phyloP scores from a whole-genome alignment of 1,140 invertebrate species.

The Drosophila jambulina region DNA sequence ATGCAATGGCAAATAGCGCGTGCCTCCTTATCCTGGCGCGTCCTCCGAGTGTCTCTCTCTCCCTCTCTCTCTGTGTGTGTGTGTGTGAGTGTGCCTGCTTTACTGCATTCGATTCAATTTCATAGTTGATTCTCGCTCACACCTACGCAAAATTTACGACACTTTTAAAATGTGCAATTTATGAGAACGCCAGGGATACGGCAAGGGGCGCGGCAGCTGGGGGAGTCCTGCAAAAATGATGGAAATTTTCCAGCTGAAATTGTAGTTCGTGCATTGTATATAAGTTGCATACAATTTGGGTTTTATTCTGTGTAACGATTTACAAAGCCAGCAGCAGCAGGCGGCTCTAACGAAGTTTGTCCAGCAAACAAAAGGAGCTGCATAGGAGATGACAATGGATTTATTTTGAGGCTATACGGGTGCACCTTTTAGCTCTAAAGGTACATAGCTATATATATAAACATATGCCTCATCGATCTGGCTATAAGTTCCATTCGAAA shows the following conservation, averaged over 20 bases:
- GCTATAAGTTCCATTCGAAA: slow-evolving; percentile 14
- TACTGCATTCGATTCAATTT: slow-evolving; percentile 65
- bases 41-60: neutral
- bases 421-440: neutral
- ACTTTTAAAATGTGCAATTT: slow-evolving; percentile 80
- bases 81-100: neutral
- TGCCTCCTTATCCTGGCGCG: slow-evolving; percentile 19
- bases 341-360: slow-evolving; percentile 45
- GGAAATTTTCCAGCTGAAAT: slow-evolving; percentile 36
- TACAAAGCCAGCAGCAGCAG: slow-evolving; percentile 17
- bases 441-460: no score
- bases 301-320: slow-evolving; percentile 38
- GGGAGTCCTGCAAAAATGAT: slow-evolving; percentile 11
- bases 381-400: neutral
- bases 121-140: slow-evolving; percentile 49
- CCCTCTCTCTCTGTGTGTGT: neutral
- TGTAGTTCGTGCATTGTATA: slow-evolving; percentile 28
- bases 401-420: neutral
- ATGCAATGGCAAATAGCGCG: slow-evolving; percentile 58
- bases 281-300: slow-evolving; percentile 32
- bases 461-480: slow-evolving; percentile 16
- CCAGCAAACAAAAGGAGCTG: slow-evolving; percentile 24
- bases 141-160: slow-evolving; percentile 78
- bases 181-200: slow-evolving; percentile 36
- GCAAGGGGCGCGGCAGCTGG: neutral